These are phyloP conservation scores for Cyrtorhinus lividipennis DNA, from an alignment of 1,140 invertebrate species.

Conservation along the genomic window DNA sequence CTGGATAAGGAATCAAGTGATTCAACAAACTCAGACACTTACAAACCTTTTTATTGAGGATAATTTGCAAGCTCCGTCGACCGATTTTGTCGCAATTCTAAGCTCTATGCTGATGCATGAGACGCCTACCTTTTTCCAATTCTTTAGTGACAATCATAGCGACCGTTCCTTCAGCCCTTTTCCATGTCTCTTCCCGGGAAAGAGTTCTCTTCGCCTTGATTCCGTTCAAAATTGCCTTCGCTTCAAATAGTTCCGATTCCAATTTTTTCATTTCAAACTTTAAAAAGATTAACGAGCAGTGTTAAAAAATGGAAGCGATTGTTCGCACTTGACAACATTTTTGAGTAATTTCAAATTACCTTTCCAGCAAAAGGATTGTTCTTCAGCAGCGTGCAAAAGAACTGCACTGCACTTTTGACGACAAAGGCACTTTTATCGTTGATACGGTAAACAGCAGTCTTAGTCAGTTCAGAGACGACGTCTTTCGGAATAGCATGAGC, in stretches of 20 bases:
- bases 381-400: conserved; percentile 23
- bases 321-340: neutral
- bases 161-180: conserved; percentile 12
- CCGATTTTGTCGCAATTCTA: too few relatives aligned
- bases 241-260: conserved; percentile 8
- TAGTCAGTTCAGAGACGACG: conserved; percentile 16
- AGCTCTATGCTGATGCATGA: too few relatives aligned
- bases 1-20: neutral
- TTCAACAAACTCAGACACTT: neutral
- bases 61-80: too few relatives aligned
- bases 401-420: conserved; percentile 24
- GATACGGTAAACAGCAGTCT: conserved; percentile 22
- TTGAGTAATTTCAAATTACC: conserved; percentile 15
- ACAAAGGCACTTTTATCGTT: conserved; percentile 25
- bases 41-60: too few relatives aligned
- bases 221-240: conserved; percentile 9
- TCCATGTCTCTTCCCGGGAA: conserved; percentile 17
- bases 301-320: neutral
- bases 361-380: conserved; percentile 24
- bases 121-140: neutral
- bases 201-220: conserved; percentile 14
- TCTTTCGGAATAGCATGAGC: conserved; percentile 23
- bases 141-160: conserved; percentile 2
- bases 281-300: neutral
- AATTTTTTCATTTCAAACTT: conserved; percentile 15